Evolutionary conservation across 2,888 invertebrate genomes (phyloP), one percentile per base, ranked within the genome.

Genomic region (Actias luna): DNA sequence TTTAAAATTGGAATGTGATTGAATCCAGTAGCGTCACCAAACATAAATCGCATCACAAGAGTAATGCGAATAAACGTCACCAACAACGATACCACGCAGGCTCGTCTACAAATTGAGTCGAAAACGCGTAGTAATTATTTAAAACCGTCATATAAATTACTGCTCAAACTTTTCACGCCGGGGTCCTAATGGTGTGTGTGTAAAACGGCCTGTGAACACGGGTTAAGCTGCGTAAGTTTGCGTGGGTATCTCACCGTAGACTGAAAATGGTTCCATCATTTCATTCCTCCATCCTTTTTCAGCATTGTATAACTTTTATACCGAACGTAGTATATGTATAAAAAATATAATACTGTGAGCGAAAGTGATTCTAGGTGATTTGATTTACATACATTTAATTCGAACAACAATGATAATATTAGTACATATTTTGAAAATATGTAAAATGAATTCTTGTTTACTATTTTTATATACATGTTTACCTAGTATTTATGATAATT

Each of bases 131-230:
- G 91, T 92, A 92, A 92, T 92, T 92, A 92, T 92, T 92, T 92
- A 92, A 55, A 91, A 92, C 90, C 91, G 89, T 91, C 92, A 90
- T 92, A 92, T 92, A 92, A 92, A 92, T 92, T 92, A 92, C 91
- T 82, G 88, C 85, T 87, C 85, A 88, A 88, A 92, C 92, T 92
- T 92, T 92, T 92, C 91, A 89, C 88, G 86, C 86, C 80, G 74
- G 71, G 12, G 12, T 64, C 57, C 36, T 64, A 55, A 58, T 67
- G 66, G 35, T 76, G 87, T 84, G 85, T 83, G 88, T 65, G 85
- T 83, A 72, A 67, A 67, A 68, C 67, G 67, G 65, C 63, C 69
- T 74, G 76, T 76, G 73, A 72, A 74, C 69, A 75, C 67, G 67
- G 68, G 69, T 65, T 59, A 71, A 63, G 64, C 52, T 67, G 70